A percentile compares a stretch with the other conserved stretches of the same genome.
These are phyloP conservation scores for Oreochromis spilurus DNA, from an alignment of 2,113 vertebrate species.

Conservation along the genomic window DNA sequence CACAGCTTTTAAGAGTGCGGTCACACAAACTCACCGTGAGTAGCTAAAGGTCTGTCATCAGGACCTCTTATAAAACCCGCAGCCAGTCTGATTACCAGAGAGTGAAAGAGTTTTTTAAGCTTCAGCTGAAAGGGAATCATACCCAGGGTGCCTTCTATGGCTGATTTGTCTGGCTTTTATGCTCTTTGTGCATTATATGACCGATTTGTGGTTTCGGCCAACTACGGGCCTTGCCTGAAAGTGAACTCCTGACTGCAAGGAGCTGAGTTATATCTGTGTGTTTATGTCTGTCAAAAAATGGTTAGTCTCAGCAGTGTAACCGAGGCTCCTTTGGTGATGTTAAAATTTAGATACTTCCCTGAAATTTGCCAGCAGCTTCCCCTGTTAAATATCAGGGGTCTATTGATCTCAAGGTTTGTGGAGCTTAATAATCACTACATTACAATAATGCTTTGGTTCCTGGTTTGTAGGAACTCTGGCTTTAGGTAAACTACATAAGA, in stretches of 20 bases:
- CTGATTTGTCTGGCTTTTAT: constrained; percentile 55
- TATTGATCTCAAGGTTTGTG: background rate
- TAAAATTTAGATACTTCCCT: constrained; percentile 35
- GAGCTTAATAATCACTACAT: background rate
- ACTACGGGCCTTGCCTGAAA: constrained; percentile 38
- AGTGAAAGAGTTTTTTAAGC: constrained; percentile 24
- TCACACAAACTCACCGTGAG: background rate
- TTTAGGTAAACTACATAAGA: background rate
- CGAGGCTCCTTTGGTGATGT: constrained; percentile 33
- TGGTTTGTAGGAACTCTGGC: background rate
- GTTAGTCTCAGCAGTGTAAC: constrained; percentile 16
- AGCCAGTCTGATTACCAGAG: constrained; percentile 26
- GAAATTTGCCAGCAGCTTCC: background rate
- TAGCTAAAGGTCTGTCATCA: constrained; percentile 39
- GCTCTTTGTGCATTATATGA: constrained; percentile 54
- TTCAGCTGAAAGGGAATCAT: constrained; percentile 50
- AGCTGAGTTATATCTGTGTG: constrained; percentile 39
- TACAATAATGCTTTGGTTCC: background rate
- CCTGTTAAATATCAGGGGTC: background rate
- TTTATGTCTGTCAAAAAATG: constrained; percentile 54
- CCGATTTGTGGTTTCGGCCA: constrained; percentile 51
- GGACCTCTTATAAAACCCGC: constrained; percentile 33
- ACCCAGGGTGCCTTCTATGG: constrained; percentile 52
- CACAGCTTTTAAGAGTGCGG: background rate
- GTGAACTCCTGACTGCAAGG: constrained; percentile 33